Evolutionary conservation across 1,140 invertebrate genomes (phyloP).

Genomic region (Drosophila fuyamai): DNA sequence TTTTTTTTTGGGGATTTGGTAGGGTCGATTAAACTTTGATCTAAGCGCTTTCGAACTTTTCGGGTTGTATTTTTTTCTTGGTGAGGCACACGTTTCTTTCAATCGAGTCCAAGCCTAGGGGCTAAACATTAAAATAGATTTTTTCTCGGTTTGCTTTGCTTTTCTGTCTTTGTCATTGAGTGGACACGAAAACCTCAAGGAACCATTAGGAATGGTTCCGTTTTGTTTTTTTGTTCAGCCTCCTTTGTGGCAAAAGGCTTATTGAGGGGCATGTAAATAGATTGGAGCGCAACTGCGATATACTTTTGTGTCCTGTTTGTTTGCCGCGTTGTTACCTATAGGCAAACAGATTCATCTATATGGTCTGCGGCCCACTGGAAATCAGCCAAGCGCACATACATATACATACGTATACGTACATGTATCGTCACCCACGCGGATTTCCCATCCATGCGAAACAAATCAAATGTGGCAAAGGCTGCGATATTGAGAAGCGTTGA

Average conservation of each 20-base stretch:
- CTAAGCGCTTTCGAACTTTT: constrained; percentile 34
- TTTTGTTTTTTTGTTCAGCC: not conserved
- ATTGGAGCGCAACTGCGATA: constrained; percentile 15
- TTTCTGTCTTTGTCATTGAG: constrained; percentile 28
- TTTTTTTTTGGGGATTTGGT: constrained; percentile 12
- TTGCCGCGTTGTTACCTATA: constrained; percentile 9
- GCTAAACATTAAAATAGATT: constrained; percentile 48
- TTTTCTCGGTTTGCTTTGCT: constrained; percentile 13
- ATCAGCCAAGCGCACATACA: constrained; percentile 34
- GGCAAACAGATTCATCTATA: constrained; percentile 12
- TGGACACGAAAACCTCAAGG: constrained; percentile 30
- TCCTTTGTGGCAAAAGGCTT: constrained; percentile 26
- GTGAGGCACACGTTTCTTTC: constrained; percentile 1
- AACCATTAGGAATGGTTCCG: not conserved
- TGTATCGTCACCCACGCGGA: constrained; percentile 9
- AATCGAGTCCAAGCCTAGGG: constrained; percentile 10
- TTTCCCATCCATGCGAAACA: constrained; percentile 35
- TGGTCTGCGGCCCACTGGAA: constrained; percentile 18
- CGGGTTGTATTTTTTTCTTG: not conserved
- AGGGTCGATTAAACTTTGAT: constrained; percentile 56
- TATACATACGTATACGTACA: not conserved
- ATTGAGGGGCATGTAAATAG: constrained; percentile 23
- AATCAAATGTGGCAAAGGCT: constrained; percentile 62
- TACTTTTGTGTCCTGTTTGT: constrained; percentile 6
- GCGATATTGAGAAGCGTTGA: constrained; percentile 40